Base-by-base conservation (phyloP, 2,113 vertebrate genomes). In the Pristiophorus japonicus region DNA sequence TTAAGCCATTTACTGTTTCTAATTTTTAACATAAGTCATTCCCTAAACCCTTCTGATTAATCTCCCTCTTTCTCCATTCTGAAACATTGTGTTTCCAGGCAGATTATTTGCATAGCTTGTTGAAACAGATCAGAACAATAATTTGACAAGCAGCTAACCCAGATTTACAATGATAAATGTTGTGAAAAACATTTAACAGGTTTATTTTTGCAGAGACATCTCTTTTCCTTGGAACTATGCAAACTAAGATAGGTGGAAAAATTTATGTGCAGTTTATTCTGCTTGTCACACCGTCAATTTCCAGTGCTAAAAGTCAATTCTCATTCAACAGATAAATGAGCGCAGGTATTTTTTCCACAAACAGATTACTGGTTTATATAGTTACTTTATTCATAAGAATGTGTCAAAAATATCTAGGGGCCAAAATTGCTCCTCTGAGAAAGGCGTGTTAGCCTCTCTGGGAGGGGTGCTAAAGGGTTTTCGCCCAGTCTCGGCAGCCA, bases 11-110 rank as follows among this genome's bases (percentile, higher is more conserved):
- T 91, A 12, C 14, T 59, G 87, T 91, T 91, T 91, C 96, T 67
- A 96, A 91, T 96, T 95, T 96, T 96, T 96, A 96, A 66, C 94
- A 51, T 47, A n/a, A 95, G 30, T 96, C n/a, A 95, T 95, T 47
- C 45, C 81, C 95, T 3, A 96, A 95, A 96, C 59, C 95, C 95
- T 91, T 87, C 34, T 70, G 96, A 94, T 96, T 96, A 95, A 88
- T 96, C 91, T 88, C 96, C 70, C 95, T 96, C 96, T 96, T 95
- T 95, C 95, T 96, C 34, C 84, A 55, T 96, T 96, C 96, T 95
- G 95, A 95, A 96, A 95, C 94, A 96, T 96, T 20, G 94, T 95
- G 70, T 95, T 95, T 96, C 85, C 75, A 96, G 84, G 85, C 59
- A 96, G 96, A 95, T 96, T 96, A 96, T 96, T 96, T 96, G 45